Conservation (phyloP, 2,888 invertebrate genomes). For the Hylaea fasciaria region DNA sequence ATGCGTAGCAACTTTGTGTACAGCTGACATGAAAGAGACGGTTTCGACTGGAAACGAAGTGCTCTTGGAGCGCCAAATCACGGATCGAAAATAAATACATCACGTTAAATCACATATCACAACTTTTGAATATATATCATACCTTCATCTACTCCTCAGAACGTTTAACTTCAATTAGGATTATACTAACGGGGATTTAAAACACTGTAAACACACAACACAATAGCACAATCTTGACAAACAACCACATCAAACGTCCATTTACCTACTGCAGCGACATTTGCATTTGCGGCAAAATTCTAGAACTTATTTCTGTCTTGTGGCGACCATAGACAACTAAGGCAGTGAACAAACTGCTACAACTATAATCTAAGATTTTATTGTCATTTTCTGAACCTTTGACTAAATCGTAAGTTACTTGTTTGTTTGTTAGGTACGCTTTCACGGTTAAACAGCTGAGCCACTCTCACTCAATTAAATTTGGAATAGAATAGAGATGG, state of each 20-base stretch:
- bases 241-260: slow-evolving; percentile 87
- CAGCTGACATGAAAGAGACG: slow-evolving; percentile 82
- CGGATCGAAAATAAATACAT: slow-evolving; percentile 48
- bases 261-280: slow-evolving; percentile 87
- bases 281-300: slow-evolving; percentile 56
- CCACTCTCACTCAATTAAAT: too few species aligned
- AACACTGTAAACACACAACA: slow-evolving; percentile 88
- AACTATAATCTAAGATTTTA: too few species aligned
- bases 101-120: slow-evolving; percentile 48
- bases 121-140: slow-evolving; percentile 50
- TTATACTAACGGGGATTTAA: slow-evolving; percentile 74
- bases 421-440: too few species aligned
- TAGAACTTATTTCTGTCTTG: slow-evolving; percentile 66
- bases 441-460: too few species aligned
- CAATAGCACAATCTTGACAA: slow-evolving; percentile 86
- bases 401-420: too few species aligned
- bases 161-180: slow-evolving; percentile 77
- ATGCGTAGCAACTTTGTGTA: slow-evolving; percentile 84
- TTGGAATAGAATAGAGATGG: too few species aligned
- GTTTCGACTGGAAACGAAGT: slow-evolving; percentile 69
- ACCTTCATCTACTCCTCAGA: slow-evolving; percentile 89
- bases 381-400: too few species aligned
- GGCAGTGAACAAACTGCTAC: too few species aligned
- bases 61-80: slow-evolving; percentile 74
- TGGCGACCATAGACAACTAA: slow-evolving; percentile 64